These are phyloP conservation scores for Thermophis baileyi DNA, from an alignment of 2,113 vertebrate genomes.

Conservation along the genomic window DNA sequence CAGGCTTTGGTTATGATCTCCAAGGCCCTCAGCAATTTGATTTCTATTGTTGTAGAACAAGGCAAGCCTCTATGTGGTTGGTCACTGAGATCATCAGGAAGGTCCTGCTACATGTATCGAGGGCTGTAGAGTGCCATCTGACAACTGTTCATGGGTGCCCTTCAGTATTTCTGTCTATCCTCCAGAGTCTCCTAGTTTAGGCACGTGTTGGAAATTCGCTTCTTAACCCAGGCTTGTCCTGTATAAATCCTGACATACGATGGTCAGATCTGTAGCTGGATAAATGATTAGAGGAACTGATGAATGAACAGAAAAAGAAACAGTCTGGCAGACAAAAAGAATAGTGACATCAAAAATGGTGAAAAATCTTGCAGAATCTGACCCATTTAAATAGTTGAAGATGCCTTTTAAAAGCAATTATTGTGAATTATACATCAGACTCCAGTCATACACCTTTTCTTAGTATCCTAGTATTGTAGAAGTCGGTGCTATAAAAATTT, in stretches of 20 bases:
- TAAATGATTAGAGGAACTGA: neutral
- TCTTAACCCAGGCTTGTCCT: neutral
- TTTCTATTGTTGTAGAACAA: neutral
- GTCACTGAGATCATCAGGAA: neutral
- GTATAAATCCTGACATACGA: neutral
- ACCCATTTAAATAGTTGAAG: neutral
- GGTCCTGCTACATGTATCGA: neutral
- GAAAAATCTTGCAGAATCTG: neutral
- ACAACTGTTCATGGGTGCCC: neutral
- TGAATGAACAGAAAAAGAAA: neutral
- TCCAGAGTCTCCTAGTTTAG: neutral
- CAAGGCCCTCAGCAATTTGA: neutral
- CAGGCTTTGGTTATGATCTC: neutral
- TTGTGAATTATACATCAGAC: neutral
- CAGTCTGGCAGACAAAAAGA: neutral
- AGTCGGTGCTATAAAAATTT: neutral
- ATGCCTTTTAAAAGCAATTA: neutral
- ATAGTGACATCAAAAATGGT: neutral
- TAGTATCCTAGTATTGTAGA: neutral
- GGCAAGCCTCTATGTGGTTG: neutral
- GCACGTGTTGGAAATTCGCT: neutral
- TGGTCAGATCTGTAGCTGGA: neutral
- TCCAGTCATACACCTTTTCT: neutral
- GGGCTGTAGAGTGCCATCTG: neutral
- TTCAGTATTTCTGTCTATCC: neutral